Evolutionary conservation across 2,888 invertebrate species (phyloP), one percentile per base, ranked within the genome.

Genomic region (Bellardia pandia): DNA sequence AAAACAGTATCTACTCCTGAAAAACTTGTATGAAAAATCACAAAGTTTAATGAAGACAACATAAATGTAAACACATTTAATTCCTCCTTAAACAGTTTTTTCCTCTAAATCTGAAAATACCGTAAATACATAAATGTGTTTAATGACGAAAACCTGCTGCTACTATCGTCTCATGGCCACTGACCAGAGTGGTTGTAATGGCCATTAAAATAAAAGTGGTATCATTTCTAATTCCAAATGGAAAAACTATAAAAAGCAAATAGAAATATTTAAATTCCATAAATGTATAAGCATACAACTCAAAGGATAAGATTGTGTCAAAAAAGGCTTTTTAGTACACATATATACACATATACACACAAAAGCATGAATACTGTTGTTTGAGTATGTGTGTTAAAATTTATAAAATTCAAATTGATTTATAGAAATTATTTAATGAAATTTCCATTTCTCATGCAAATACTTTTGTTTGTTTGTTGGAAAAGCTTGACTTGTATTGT

Each of bases 401-500:
- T 66, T 77, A 5, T 72, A 8, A 64, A 48, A 69, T 71, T 30
- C 23, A 75, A 76, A 81, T 75, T 81, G 71, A 85, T 60, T 85
- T 68, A 80, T 76, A 56, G 68, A 51, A 76, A 51, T 74, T 75
- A 74, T 64, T 71, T 72, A 72, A 85, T 48, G 30, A 85, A 78
- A 85, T 75, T 81, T 85, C 71, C 14, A 72, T 64, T 77, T 81
- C 64, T 66, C 81, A 86, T 75, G 79, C 79, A 71, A 83, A 77
- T 62, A 60, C 9, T 40, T 14, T 79, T 33, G n/a, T 11, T 76
- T 68, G 3, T 16, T 33, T 80, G 33, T 58, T 64, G 33, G 45
- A 16, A 74, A 84, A 51, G 51, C 51, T 45, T 79, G 42, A 37
- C 37, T 71, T 58, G 72, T 56, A 62, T 23, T n/a, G 2, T 56